Evolutionary conservation across 2,113 vertebrate genomes (phyloP).

Genomic region (Alligator sinensis): DNA sequence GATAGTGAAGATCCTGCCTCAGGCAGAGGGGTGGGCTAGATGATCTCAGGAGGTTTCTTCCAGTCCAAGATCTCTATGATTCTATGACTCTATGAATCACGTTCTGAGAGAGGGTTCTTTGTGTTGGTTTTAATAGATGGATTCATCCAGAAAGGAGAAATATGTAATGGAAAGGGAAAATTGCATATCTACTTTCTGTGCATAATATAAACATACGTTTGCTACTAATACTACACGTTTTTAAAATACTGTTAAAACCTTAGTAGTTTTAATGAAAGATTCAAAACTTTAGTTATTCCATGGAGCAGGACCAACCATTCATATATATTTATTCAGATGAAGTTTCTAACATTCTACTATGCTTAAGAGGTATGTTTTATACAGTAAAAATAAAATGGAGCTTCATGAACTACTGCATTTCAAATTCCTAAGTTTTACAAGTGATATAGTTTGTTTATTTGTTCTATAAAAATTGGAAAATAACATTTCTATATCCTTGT

Average conservation of each 20-base stretch:
- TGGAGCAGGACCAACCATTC: not conserved
- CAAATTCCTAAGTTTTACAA: not conserved
- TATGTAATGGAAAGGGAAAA: not conserved
- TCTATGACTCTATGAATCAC: not conserved
- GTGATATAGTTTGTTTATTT: not conserved
- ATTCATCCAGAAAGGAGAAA: not conserved
- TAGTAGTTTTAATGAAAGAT: not conserved
- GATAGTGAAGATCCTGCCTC: too few species aligned
- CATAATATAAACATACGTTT: not conserved
- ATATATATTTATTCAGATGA: not conserved
- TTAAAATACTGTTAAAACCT: not conserved
- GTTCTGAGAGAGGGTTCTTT: not conserved
- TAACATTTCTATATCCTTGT: not conserved
- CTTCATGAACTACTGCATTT: not conserved
- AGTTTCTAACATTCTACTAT: not conserved
- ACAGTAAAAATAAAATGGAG: not conserved
- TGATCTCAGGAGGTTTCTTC: too few species aligned
- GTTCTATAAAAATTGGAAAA: not conserved
- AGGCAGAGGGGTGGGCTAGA: too few species aligned
- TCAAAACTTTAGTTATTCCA: not conserved
- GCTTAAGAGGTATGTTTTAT: not conserved
- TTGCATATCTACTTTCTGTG: not conserved
- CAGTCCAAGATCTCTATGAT: too few species aligned
- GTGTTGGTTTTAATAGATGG: not conserved
- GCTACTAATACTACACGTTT: not conserved